Percentiles rank a stretch among this genome's conserved stretches.
phyloP scores from a whole-genome alignment of 2,113 vertebrate genomes.

The Dicaeum eximium region DNA sequence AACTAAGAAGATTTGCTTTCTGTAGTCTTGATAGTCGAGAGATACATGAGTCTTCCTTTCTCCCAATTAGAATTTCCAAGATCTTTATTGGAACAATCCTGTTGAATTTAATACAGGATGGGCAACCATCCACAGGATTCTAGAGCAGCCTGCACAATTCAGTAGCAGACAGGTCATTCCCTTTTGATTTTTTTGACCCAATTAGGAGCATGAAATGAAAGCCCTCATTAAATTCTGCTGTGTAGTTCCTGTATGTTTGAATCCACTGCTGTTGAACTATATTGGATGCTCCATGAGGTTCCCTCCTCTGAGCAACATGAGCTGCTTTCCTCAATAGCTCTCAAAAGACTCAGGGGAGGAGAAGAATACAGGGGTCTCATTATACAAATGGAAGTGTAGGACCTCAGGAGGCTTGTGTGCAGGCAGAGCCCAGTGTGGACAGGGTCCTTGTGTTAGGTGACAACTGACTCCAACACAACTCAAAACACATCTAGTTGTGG shows the following conservation, averaged over 20 bases:
- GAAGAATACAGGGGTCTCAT: fast-evolving
- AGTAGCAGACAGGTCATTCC: background rate
- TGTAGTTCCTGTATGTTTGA: background rate
- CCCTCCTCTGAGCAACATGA: background rate
- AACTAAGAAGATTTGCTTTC: background rate
- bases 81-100: background rate
- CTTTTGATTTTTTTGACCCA: background rate
- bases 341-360: background rate
- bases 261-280: background rate
- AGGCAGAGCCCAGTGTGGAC: background rate
- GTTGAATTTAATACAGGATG: background rate
- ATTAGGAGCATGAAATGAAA: background rate
- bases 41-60: background rate
- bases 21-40: background rate
- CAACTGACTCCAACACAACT: fast-evolving
- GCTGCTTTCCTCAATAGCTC: background rate
- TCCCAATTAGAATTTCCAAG: background rate
- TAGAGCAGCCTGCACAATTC: background rate
- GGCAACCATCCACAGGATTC: background rate
- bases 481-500: fast-evolving
- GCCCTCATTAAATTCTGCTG: background rate
- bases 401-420: background rate
- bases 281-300: background rate
- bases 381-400: background rate
- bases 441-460: background rate